Evolutionary conservation across 2,113 vertebrate species (phyloP).

Genomic region (Damaliscus lunatus): DNA sequence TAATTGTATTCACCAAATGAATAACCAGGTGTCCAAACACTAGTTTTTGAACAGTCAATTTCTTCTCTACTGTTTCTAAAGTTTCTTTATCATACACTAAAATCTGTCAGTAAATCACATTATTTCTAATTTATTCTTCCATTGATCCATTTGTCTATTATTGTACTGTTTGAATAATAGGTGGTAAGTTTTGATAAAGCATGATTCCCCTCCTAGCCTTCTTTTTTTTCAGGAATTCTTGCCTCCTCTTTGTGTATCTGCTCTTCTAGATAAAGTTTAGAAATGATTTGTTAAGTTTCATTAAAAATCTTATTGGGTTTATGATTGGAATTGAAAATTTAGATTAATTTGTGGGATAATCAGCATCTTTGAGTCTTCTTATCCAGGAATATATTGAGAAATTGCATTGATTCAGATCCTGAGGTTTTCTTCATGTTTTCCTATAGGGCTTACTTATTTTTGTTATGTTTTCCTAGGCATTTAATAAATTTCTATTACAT

Average conservation of each 20-base stretch:
- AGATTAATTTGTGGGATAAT: not conserved
- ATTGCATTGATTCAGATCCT: not conserved
- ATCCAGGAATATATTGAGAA: not conserved
- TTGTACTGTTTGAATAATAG: not conserved
- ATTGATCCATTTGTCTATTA: not conserved
- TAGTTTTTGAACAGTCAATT: not conserved
- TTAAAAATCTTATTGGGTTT: not conserved
- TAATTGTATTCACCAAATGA: not conserved
- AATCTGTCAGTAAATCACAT: not conserved
- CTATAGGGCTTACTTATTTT: not conserved
- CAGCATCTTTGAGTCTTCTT: not conserved
- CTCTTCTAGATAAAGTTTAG: not conserved
- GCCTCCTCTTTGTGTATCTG: not conserved
- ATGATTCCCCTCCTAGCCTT: not conserved
- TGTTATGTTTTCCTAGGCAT: not conserved
- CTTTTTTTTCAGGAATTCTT: not conserved
- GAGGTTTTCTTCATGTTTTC: not conserved
- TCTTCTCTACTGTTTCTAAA: not conserved
- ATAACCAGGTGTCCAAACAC: not conserved
- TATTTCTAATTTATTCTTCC: not conserved
- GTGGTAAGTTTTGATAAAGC: not conserved
- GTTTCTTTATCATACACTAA: not conserved
- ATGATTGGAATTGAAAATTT: not conserved
- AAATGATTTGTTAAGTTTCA: not conserved
- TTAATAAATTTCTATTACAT: not conserved